Percentiles rank a stretch among this genome's conserved stretches.
phyloP scores from a whole-genome alignment of 1,140 invertebrate species.

The Maniola jurtina region DNA sequence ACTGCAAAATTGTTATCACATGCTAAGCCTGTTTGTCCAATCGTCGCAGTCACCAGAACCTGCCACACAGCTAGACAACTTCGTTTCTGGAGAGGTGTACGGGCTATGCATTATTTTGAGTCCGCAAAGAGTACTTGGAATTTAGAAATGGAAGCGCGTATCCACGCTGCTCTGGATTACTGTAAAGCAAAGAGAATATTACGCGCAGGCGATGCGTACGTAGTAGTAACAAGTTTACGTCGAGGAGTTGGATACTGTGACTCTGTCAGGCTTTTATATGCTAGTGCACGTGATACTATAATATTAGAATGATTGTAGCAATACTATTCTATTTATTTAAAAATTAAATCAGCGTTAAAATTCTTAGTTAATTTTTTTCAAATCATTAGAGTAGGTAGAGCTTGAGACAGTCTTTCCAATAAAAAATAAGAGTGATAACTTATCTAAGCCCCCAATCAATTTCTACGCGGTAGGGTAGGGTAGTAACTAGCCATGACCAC shows the following conservation, averaged over 20 bases:
- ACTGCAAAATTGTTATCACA: slow-evolving; percentile 84
- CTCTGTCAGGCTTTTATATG: slow-evolving; percentile 85
- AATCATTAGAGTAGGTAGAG: no score
- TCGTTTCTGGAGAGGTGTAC: slow-evolving; percentile 85
- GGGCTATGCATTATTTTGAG: slow-evolving; percentile 84
- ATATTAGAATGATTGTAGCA: slow-evolving; percentile 41
- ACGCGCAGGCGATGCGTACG: slow-evolving; percentile 83
- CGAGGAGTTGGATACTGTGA: slow-evolving; percentile 88
- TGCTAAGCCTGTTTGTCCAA: slow-evolving; percentile 85
- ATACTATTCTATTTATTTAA: not conserved
- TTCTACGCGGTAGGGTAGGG: no score
- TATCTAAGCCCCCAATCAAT: no score
- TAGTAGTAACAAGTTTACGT: slow-evolving; percentile 88
- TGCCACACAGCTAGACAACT: slow-evolving; percentile 83
- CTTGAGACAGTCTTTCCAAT: no score
- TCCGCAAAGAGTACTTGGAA: slow-evolving; percentile 79
- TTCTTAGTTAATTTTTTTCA: no score
- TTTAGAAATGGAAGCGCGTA: slow-evolving; percentile 85
- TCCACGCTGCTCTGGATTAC: slow-evolving; percentile 84
- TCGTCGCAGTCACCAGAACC: slow-evolving; percentile 85
- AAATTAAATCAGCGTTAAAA: not conserved
- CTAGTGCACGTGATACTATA: slow-evolving; percentile 61
- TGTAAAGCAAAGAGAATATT: slow-evolving; percentile 84
- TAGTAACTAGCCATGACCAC: no score
- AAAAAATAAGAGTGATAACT: no score